Evolutionary conservation across 2,797 vertebrate genomes (phyloP).

Genomic region (Glossophaga mutica): DNA sequence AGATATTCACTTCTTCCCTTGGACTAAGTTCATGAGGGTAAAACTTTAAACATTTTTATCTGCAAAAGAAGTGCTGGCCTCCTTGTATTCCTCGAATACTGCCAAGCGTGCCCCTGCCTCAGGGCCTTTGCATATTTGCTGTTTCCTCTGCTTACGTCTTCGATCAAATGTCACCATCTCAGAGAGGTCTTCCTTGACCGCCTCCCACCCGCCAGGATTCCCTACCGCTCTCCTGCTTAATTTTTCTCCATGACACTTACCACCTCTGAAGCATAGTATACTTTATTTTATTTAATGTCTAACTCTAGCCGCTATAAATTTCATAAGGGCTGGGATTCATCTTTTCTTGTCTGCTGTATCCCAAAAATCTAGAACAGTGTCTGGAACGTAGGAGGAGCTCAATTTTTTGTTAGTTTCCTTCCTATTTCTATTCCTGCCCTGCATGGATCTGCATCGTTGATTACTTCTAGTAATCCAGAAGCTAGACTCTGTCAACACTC

Average conservation of each 20-base stretch:
- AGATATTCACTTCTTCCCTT: background rate
- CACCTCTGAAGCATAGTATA: background rate
- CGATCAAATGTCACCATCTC: constrained; percentile 2
- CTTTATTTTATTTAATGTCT: background rate
- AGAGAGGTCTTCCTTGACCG: background rate
- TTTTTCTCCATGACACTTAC: background rate
- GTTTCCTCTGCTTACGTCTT: background rate
- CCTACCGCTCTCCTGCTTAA: background rate
- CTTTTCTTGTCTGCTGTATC: background rate
- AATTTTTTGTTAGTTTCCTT: background rate
- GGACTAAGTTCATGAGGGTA: background rate
- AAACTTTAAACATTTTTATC: background rate
- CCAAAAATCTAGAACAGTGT: background rate
- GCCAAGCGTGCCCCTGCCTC: background rate
- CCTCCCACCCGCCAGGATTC: background rate
- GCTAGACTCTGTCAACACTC: background rate
- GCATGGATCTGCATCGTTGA: background rate
- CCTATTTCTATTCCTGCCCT: background rate
- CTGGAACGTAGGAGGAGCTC: background rate
- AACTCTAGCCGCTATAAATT: background rate
- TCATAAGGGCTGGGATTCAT: background rate
- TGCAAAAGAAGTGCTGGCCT: background rate
- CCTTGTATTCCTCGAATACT: background rate
- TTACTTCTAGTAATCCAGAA: background rate
- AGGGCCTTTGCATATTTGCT: background rate